Percentiles rank a stretch among this genome's conserved stretches.
phyloP scores from a whole-genome alignment of 2,888 invertebrate species.

The Polymixis lichenea region DNA sequence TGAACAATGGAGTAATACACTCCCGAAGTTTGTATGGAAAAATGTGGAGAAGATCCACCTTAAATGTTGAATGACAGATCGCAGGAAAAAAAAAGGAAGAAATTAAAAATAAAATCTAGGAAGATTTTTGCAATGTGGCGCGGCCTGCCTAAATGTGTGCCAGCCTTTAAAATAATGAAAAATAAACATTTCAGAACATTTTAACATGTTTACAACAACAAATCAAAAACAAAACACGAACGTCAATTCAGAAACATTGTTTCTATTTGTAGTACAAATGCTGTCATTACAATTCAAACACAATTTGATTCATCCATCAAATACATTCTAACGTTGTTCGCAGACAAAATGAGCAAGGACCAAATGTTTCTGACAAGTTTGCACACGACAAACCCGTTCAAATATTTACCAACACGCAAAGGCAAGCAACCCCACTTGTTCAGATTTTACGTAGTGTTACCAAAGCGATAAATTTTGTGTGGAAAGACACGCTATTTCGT shows the following conservation, averaged over 20 bases:
- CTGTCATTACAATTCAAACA: slow-evolving; percentile 13
- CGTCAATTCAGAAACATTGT: slow-evolving; percentile 14
- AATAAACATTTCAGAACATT: neutral
- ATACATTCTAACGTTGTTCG: slow-evolving; percentile 63
- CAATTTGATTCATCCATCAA: slow-evolving; percentile 18
- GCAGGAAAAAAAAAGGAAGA: too few relatives aligned
- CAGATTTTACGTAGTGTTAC: slow-evolving; percentile 31
- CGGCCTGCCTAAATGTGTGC: too few relatives aligned
- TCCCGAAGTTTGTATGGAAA: too few relatives aligned
- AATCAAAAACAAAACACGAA: slow-evolving; percentile 16
- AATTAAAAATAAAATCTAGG: too few relatives aligned
- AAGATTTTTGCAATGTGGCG: too few relatives aligned
- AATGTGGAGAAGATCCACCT: too few relatives aligned
- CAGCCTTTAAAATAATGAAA: neutral
- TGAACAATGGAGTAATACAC: too few relatives aligned
- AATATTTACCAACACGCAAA: slow-evolving; percentile 79
- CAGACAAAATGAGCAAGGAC: slow-evolving; percentile 80
- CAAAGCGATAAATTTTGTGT: slow-evolving; percentile 30
- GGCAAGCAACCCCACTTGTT: slow-evolving; percentile 72
- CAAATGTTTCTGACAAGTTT: slow-evolving; percentile 81
- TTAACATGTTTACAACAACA: neutral
- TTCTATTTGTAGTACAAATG: slow-evolving; percentile 39
- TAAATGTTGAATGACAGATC: too few relatives aligned
- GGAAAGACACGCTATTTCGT: slow-evolving; percentile 59
- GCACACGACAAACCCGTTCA: slow-evolving; percentile 86